Percentiles rank a stretch among this genome's conserved stretches.
Evolutionary conservation across 2,113 vertebrate genomes (phyloP).

Genomic region (Chaetops frenatus): DNA sequence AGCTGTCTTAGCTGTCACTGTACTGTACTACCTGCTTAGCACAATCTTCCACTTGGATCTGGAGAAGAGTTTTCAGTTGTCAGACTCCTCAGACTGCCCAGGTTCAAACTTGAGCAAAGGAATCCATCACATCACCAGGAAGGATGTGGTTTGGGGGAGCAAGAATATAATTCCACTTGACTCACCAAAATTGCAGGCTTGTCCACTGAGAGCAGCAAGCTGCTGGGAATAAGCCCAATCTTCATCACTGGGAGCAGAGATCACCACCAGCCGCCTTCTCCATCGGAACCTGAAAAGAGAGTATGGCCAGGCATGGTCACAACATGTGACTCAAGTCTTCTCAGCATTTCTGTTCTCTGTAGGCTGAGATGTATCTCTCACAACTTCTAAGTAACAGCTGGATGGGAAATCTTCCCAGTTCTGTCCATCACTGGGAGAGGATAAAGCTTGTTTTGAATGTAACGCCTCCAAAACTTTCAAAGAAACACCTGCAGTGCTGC

Average conservation of each 20-base stretch:
- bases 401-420: not conserved
- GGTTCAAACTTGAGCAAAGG: not conserved
- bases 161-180: slow-evolving; percentile 9
- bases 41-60: not conserved
- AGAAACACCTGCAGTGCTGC: not conserved
- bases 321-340: not conserved
- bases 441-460: not conserved
- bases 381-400: not conserved
- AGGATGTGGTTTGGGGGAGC: slow-evolving; percentile 32
- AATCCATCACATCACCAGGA: slow-evolving; percentile 6
- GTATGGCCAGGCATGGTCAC: not conserved
- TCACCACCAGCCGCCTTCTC: slow-evolving; percentile 92
- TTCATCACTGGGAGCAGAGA: slow-evolving; percentile 92
- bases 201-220: slow-evolving; percentile 88
- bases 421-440: not conserved
- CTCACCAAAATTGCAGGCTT: slow-evolving; percentile 98
- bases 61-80: not conserved
- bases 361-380: not conserved
- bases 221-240: slow-evolving; percentile 99
- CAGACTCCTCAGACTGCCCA: not conserved
- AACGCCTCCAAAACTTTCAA: not conserved
- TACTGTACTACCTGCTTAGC: not conserved
- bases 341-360: not conserved
- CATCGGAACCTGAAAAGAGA: slow-evolving; percentile 87
- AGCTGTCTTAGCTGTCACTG: not conserved